These are phyloP conservation scores for Erynnis tages DNA, from an alignment of 2,888 invertebrate genomes.

Conservation along the genomic window DNA sequence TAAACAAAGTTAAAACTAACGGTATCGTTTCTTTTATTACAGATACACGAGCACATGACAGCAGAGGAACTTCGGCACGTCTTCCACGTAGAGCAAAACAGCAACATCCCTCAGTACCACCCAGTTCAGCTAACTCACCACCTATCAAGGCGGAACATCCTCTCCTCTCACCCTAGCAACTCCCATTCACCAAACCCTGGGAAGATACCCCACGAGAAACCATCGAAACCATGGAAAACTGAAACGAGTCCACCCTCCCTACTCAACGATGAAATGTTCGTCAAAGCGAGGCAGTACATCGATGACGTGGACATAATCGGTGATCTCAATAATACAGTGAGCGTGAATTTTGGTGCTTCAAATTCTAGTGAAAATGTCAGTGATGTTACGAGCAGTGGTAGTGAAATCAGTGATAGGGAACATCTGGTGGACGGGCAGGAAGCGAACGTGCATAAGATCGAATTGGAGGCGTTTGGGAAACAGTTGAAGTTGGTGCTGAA, in stretches of 20 bases:
- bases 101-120: slow-evolving; percentile 92
- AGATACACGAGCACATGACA: slow-evolving; percentile 96
- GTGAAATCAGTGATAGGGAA: slow-evolving; percentile 53
- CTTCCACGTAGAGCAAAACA: slow-evolving; percentile 91
- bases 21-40: slow-evolving; percentile 57
- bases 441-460: slow-evolving; percentile 83
- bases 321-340: slow-evolving; percentile 69
- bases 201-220: slow-evolving; percentile 69
- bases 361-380: slow-evolving; percentile 62
- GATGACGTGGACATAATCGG: slow-evolving; percentile 71
- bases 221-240: slow-evolving; percentile 52
- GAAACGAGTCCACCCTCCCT: slow-evolving; percentile 61
- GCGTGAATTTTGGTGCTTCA: slow-evolving; percentile 62
- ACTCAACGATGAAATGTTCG: slow-evolving; percentile 71
- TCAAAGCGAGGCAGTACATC: slow-evolving; percentile 58
- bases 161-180: slow-evolving; percentile 55
- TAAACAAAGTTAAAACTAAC: background rate
- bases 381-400: slow-evolving; percentile 36
- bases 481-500: slow-evolving; percentile 87
- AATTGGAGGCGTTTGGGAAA: slow-evolving; percentile 90
- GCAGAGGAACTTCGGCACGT: slow-evolving; percentile 89
- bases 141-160: slow-evolving; percentile 65
- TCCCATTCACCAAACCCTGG: slow-evolving; percentile 43
- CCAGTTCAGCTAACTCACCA: slow-evolving; percentile 88
- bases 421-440: slow-evolving; percentile 60